A percentile compares a stretch with the other conserved stretches of the same genome.
These are phyloP conservation scores for Drosophila serrata DNA, from an alignment of 1,140 invertebrate genomes.

Conservation along the genomic window DNA sequence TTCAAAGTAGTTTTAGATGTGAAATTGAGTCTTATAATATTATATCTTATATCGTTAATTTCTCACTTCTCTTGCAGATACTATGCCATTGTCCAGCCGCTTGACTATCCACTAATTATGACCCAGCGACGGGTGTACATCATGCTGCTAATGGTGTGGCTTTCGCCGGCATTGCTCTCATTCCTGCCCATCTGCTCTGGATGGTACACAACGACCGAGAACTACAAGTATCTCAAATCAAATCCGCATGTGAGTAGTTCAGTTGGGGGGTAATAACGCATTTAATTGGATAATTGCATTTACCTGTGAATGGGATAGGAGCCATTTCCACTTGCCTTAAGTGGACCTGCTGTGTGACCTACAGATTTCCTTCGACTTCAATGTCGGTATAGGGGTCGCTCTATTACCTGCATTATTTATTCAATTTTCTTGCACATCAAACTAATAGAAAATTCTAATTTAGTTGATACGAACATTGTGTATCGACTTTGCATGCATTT, in stretches of 20 bases:
- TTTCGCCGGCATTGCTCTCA: conserved; percentile 95
- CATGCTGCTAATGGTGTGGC: conserved; percentile 95
- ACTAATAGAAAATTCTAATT: conserved; percentile 73
- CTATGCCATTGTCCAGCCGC: conserved; percentile 95
- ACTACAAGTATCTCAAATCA: conserved; percentile 89
- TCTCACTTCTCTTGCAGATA: too few relatives aligned
- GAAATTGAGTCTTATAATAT: neutral
- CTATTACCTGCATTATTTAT: conserved; percentile 58
- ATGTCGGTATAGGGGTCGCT: neutral
- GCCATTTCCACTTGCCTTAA: neutral
- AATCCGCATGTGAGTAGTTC: conserved; percentile 89
- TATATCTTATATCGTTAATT: too few relatives aligned
- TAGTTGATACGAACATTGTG: conserved; percentile 19
- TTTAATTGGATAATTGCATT: conserved; percentile 37
- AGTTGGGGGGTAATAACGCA: neutral
- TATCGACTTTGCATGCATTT: conserved; percentile 66
- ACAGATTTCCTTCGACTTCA: conserved; percentile 23
- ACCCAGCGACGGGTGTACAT: conserved; percentile 91
- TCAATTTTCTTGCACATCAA: conserved; percentile 67
- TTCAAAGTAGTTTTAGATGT: neutral
- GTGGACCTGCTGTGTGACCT: neutral
- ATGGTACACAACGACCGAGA: conserved; percentile 95
- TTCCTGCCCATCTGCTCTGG: conserved; percentile 98
- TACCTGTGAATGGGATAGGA: too few relatives aligned
- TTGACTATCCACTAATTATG: conserved; percentile 96